phyloP scores from a whole-genome alignment of 2,113 vertebrate species.

The Guaruba guarouba region DNA sequence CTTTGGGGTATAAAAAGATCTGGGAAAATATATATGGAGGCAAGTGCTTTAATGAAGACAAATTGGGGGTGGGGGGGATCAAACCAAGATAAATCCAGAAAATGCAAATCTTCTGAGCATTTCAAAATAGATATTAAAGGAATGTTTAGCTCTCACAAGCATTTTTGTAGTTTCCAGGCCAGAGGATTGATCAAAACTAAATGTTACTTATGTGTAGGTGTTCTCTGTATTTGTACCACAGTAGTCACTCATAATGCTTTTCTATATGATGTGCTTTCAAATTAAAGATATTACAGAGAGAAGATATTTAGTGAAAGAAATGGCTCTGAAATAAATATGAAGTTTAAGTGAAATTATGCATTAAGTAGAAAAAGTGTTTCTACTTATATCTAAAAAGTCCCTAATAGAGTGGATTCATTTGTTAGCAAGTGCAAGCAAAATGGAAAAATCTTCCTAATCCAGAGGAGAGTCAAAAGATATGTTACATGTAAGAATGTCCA shows the following conservation, averaged over 20 bases:
- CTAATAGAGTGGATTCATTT: not conserved
- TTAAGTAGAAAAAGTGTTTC: not conserved
- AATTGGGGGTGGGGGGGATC: rapidly evolving
- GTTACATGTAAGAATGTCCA: not conserved
- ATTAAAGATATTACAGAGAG: not conserved
- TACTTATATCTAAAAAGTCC: not conserved
- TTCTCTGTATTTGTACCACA: not conserved
- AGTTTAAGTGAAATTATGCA: not conserved
- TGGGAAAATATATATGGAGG: not conserved
- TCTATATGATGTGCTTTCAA: not conserved
- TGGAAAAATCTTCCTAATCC: not conserved
- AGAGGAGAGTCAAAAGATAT: not conserved
- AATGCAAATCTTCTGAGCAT: not conserved
- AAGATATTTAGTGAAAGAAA: not conserved
- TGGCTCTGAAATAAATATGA: not conserved
- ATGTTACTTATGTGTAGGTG: not conserved
- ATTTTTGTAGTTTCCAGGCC: not conserved
- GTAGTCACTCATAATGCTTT: not conserved
- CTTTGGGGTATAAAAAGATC: not conserved
- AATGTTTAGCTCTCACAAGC: not conserved
- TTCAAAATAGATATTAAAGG: not conserved
- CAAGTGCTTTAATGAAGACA: not conserved
- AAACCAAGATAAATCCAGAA: not conserved
- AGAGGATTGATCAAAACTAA: not conserved
- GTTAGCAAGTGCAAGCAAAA: not conserved